Percentiles rank a stretch among this genome's conserved stretches.
Evolutionary conservation across 2,888 invertebrate genomes (phyloP).

Genomic region (Sclerodermus sp.): DNA sequence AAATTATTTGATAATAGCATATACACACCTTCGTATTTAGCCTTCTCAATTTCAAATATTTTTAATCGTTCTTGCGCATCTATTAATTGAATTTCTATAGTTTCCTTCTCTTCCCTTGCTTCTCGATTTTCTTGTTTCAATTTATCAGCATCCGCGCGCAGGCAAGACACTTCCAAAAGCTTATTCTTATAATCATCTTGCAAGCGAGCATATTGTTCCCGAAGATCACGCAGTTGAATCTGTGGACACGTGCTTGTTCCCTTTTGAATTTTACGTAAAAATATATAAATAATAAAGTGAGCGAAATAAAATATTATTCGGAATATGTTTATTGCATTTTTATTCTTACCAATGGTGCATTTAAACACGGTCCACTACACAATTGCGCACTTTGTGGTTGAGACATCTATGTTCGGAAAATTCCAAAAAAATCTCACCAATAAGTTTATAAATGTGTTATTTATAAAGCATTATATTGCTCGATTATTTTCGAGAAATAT

Average conservation of each 20-base stretch:
- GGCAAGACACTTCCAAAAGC: conserved; percentile 66
- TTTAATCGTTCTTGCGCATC: conserved; percentile 63
- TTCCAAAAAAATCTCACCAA: too few relatives aligned
- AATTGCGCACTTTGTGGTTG: conserved; percentile 22
- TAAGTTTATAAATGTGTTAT: too few relatives aligned
- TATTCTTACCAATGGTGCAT: conserved; percentile 37
- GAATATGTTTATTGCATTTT: conserved; percentile 3
- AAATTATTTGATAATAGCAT: too few relatives aligned
- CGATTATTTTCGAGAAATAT: too few relatives aligned
- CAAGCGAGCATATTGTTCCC: conserved; percentile 65
- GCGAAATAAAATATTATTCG: not conserved
- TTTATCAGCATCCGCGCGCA: conserved; percentile 61
- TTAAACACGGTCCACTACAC: conserved; percentile 40
- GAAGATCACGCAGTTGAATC: conserved; percentile 63
- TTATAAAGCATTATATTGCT: too few relatives aligned
- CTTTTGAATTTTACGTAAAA: conserved; percentile 20
- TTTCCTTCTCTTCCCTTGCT: conserved; percentile 59
- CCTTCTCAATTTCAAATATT: conserved; percentile 52
- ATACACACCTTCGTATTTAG: conserved; percentile 48
- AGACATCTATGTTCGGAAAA: conserved; percentile 27
- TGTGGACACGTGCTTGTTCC: conserved; percentile 52
- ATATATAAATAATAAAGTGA: conserved; percentile 1
- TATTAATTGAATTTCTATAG: conserved; percentile 64
- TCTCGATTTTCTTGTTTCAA: conserved; percentile 56
- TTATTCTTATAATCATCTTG: conserved; percentile 72